These are phyloP conservation scores for Chaitophorus viminalis DNA, from an alignment of 2,888 invertebrate species.

Conservation along the genomic window DNA sequence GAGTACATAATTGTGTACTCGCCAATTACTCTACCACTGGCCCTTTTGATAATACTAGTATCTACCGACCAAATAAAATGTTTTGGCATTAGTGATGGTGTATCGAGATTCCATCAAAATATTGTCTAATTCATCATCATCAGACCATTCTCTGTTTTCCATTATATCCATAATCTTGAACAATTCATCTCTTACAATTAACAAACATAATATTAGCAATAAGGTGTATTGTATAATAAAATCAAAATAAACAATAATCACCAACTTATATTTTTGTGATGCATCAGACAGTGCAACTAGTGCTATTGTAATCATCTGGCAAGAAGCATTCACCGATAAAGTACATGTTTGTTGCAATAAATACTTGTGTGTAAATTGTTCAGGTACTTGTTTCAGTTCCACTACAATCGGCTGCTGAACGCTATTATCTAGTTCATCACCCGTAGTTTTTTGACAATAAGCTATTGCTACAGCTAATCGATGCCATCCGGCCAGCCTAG, in stretches of 20 bases:
- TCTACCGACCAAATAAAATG: constrained; percentile 38
- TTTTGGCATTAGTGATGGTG: constrained; percentile 19
- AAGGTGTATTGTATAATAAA: not conserved
- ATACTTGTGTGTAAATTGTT: constrained; percentile 40
- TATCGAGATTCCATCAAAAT: constrained; percentile 29
- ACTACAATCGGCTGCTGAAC: constrained; percentile 1
- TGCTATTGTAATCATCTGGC: constrained; percentile 53
- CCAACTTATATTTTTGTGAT: constrained; percentile 40
- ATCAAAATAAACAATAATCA: not conserved
- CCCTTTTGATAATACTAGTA: not conserved
- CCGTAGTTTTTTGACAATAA: constrained; percentile 26
- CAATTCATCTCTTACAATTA: constrained; percentile 10
- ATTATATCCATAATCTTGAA: constrained; percentile 16
- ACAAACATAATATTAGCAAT: not conserved
- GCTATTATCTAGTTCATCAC: not conserved
- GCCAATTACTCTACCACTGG: not conserved
- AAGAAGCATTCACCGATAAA: constrained; percentile 30
- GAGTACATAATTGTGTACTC: too few species aligned
- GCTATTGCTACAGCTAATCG: constrained; percentile 6
- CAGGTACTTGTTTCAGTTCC: constrained; percentile 12
- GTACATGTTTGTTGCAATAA: constrained; percentile 44
- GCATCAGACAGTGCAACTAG: constrained; percentile 13
- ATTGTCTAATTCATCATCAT: constrained; percentile 3
- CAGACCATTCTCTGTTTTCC: constrained; percentile 16
- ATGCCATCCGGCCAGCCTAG: not conserved